These are phyloP conservation scores for Beroe forskalii DNA, from an alignment of 37 sponge, comb jelly and placozoan species.

Conservation along the genomic window DNA sequence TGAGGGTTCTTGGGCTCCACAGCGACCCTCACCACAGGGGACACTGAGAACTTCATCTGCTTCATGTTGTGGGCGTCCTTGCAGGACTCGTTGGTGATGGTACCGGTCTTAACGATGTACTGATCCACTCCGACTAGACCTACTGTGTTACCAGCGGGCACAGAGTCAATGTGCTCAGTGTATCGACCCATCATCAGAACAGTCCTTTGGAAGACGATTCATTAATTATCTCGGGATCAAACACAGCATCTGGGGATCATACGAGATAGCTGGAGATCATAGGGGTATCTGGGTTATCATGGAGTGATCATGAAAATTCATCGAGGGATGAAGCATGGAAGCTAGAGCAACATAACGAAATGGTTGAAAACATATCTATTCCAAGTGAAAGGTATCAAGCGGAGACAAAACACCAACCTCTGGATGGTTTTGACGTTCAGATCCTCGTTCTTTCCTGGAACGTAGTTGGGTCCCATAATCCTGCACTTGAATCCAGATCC, in stretches of 20 bases:
- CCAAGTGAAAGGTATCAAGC: too few relatives aligned
- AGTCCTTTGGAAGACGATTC: conserved; percentile 74
- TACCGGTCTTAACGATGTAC: conserved; percentile 98
- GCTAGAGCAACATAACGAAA: too few relatives aligned
- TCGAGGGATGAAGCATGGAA: too few relatives aligned
- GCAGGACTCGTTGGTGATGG: conserved; percentile 82
- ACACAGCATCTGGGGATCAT: neutral
- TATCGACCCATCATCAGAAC: conserved; percentile 98
- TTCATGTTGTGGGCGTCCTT: conserved; percentile 96
- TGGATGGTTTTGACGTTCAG: conserved; percentile 88
- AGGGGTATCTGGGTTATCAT: neutral
- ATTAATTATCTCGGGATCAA: neutral
- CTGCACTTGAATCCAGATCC: conserved; percentile 90
- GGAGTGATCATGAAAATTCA: neutral
- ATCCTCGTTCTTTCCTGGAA: conserved; percentile 97
- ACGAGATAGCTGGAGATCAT: neutral
- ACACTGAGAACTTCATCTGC: conserved; percentile 99
- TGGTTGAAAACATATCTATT: too few relatives aligned
- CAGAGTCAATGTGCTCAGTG: conserved; percentile 94
- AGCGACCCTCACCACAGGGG: conserved; percentile 98
- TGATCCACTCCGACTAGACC: conserved; percentile 99
- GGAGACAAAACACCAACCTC: too few relatives aligned
- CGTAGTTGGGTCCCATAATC: conserved; percentile 99
- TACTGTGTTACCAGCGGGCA: conserved; percentile 98
- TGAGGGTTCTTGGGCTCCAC: conserved; percentile 96